These are phyloP conservation scores for Mormyrops boulengeri DNA, from an alignment of 2,797 vertebrate species.

Conservation along the genomic window DNA sequence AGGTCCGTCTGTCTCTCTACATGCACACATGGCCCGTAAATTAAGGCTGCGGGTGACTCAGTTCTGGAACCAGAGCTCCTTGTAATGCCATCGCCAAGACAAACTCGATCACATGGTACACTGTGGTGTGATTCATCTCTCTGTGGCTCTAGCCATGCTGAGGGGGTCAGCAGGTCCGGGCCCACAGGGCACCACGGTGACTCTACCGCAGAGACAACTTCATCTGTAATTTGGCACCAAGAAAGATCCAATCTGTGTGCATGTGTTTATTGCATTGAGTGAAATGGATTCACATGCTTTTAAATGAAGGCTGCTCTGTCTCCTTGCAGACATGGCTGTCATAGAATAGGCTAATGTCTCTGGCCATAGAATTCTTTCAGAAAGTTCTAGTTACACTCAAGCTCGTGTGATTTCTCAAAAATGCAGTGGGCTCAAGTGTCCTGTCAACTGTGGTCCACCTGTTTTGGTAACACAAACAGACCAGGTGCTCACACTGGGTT, in stretches of 20 bases:
- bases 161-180: not conserved
- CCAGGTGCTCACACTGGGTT: slow-evolving; percentile 4
- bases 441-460: not conserved
- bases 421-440: not conserved
- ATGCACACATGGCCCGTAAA: not conserved
- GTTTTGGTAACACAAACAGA: not conserved
- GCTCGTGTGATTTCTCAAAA: not conserved
- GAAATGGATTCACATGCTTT: not conserved
- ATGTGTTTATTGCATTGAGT: not conserved
- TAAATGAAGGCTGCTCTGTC: not conserved
- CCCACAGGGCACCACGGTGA: not conserved
- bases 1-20: not conserved
- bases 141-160: not conserved
- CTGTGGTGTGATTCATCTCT: not conserved
- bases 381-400: not conserved
- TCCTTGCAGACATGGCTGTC: not conserved
- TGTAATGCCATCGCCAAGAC: slow-evolving; percentile 44
- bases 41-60: slow-evolving; percentile 59
- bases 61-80: slow-evolving; percentile 59
- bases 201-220: not conserved
- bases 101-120: slow-evolving; percentile 9
- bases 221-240: not conserved
- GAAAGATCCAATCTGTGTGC: not conserved
- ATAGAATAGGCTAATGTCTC: not conserved
- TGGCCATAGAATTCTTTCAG: not conserved